Percentiles rank a stretch among this genome's conserved stretches.
Conservation (phyloP, 2,888 invertebrate species). For the Perizoma flavofasciatum region DNA sequence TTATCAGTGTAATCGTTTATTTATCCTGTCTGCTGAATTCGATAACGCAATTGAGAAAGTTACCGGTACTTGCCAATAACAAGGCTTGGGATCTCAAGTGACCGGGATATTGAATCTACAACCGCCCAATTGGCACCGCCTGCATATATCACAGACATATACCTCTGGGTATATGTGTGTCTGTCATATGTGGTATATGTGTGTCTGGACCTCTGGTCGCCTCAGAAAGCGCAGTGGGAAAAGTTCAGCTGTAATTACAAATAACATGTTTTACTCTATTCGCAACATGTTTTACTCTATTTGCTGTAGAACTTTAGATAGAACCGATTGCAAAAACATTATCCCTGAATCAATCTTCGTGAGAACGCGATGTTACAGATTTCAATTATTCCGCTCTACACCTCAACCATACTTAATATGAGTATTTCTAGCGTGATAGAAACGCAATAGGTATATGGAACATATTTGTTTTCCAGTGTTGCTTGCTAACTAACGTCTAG, state of each 20-base stretch:
- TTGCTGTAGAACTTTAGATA: constrained; percentile 20
- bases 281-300: neutral
- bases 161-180: too few relatives aligned
- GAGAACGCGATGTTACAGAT: constrained; percentile 31
- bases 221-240: too few relatives aligned
- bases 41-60: constrained; percentile 16
- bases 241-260: too few relatives aligned
- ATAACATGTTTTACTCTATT: constrained; percentile 29
- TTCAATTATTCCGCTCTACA: constrained; percentile 37
- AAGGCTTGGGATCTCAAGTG: neutral
- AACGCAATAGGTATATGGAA: neutral
- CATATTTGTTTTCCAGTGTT: too few relatives aligned
- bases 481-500: too few relatives aligned
- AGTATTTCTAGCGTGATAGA: constrained; percentile 10
- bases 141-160: constrained; percentile 12
- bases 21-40: constrained; percentile 2
- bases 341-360: constrained; percentile 35
- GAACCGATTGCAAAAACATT: constrained; percentile 28
- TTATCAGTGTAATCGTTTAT: constrained; percentile 13
- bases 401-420: constrained; percentile 12
- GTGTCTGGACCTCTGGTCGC: too few relatives aligned
- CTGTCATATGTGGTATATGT: too few relatives aligned
- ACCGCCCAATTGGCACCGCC: constrained; percentile 9
- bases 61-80: constrained; percentile 9
- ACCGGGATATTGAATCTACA: constrained; percentile 14